These are phyloP conservation scores for Mythimna pallens DNA, from an alignment of 2,888 invertebrate species.

Conservation along the genomic window DNA sequence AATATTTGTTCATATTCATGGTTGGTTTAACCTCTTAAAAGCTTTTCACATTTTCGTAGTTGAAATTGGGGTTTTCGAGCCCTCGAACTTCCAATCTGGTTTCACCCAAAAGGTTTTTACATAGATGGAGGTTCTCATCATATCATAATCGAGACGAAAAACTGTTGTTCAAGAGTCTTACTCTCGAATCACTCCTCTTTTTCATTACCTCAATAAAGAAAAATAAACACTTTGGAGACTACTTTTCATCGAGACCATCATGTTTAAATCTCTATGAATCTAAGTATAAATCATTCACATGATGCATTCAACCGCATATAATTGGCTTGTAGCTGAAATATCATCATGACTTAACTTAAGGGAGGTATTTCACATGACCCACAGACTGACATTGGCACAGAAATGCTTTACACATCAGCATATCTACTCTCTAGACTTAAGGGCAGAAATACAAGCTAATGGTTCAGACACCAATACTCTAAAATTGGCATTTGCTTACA, in stretches of 20 bases:
- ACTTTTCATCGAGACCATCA: neutral
- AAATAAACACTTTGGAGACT: conserved; percentile 7
- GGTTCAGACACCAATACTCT: neutral
- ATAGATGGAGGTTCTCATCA: neutral
- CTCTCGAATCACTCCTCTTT: conserved; percentile 8
- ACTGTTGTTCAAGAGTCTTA: neutral
- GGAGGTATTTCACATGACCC: conserved; percentile 20
- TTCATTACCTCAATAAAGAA: conserved; percentile 15
- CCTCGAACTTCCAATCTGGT: neutral
- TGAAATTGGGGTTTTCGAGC: conserved; percentile 2
- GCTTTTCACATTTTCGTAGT: neutral
- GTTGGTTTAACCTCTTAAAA: neutral
- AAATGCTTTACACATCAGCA: conserved; percentile 14
- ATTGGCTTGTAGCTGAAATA: conserved; percentile 28
- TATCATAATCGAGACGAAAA: conserved; percentile 33
- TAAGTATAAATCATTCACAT: conserved; percentile 6
- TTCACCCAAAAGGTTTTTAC: conserved; percentile 12
- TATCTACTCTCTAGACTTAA: conserved; percentile 6
- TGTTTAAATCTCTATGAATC: conserved; percentile 1
- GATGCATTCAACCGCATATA: conserved; percentile 18
- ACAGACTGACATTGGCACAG: conserved; percentile 21
- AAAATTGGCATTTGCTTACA: conserved; percentile 21
- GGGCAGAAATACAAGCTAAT: conserved; percentile 24
- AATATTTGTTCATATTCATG: neutral
- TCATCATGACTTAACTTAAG: conserved; percentile 34